Evolutionary conservation across 2,888 invertebrate genomes (phyloP).

Genomic region (Oligia strigilis): DNA sequence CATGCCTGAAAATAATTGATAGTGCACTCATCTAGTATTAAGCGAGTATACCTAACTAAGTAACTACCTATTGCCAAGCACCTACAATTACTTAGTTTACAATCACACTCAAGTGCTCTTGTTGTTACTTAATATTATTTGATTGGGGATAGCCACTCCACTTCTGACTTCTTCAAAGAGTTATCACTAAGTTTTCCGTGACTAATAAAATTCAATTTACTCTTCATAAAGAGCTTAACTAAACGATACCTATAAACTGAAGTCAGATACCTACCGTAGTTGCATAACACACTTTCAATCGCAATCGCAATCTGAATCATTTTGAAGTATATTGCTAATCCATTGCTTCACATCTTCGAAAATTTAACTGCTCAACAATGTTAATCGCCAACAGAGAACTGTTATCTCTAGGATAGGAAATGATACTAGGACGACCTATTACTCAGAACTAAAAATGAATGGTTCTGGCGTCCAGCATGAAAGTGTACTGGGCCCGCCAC

Average conservation of each 20-base stretch:
- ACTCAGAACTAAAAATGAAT: too few relatives aligned
- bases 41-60: background rate
- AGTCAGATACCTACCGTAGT: too few relatives aligned
- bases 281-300: too few relatives aligned
- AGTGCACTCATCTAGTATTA: slow-evolving; percentile 6
- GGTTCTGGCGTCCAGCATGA: too few relatives aligned
- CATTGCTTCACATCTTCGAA: too few relatives aligned
- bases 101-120: slow-evolving; percentile 4
- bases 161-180: background rate
- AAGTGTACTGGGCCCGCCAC: too few relatives aligned
- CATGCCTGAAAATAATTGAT: slow-evolving; percentile 31
- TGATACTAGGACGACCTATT: too few relatives aligned
- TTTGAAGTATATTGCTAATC: too few relatives aligned
- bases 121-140: background rate
- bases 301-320: too few relatives aligned
- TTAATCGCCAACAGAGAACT: too few relatives aligned
- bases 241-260: background rate
- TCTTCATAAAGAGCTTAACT: background rate
- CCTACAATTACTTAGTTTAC: background rate
- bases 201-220: background rate
- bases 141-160: background rate
- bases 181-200: background rate
- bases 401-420: too few relatives aligned
- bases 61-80: background rate
- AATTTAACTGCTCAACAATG: too few relatives aligned